phyloP scores from a whole-genome alignment of 2,797 vertebrate species.

The Myotis vivesi region DNA sequence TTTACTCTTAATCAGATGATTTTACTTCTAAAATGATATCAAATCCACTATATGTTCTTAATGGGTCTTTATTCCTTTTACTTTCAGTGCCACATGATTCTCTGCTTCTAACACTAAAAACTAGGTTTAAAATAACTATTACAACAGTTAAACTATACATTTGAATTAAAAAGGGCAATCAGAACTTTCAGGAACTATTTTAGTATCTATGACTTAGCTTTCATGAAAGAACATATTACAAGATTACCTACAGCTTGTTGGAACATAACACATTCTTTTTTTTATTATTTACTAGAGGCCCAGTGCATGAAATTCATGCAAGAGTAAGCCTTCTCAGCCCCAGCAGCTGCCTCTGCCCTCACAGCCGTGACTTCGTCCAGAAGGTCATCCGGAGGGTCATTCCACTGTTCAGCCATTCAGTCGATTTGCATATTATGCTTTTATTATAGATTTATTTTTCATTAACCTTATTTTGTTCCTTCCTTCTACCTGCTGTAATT shows the following conservation, averaged over 20 bases:
- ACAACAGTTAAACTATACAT: not conserved
- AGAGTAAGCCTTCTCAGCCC: too few species aligned
- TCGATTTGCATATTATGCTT: too few species aligned
- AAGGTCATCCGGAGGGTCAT: too few species aligned
- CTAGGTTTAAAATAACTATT: not conserved
- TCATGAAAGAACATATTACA: not conserved
- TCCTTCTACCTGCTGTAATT: not conserved
- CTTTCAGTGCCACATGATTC: not conserved
- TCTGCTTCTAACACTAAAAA: not conserved
- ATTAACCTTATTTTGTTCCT: not conserved
- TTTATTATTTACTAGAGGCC: not conserved
- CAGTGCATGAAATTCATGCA: too few species aligned
- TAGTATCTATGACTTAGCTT: not conserved
- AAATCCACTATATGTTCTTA: not conserved
- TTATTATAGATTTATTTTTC: not conserved
- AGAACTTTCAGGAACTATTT: not conserved
- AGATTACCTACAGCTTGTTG: not conserved
- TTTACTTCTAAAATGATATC: not conserved
- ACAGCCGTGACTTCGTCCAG: accelerated
- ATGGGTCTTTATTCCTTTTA: not conserved
- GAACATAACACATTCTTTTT: not conserved
- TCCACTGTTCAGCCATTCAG: too few species aligned
- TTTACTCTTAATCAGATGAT: not conserved
- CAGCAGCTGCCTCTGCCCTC: too few species aligned
- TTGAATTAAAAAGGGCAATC: not conserved